These are phyloP conservation scores for Eurystomus glaucurus DNA, from an alignment of 2,797 vertebrate genomes.

Conservation along the genomic window DNA sequence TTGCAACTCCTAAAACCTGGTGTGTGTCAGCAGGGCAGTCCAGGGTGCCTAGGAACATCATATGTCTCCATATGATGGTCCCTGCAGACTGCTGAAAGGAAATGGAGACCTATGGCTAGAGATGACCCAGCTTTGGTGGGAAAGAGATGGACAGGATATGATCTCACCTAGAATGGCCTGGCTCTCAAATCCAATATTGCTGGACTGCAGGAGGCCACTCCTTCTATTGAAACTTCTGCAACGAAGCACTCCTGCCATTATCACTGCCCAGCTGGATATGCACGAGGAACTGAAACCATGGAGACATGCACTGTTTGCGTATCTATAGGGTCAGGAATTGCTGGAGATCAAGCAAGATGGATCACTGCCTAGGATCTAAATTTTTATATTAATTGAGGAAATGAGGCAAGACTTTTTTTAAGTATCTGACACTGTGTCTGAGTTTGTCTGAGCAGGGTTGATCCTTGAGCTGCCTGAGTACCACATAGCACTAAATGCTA, in stretches of 20 bases:
- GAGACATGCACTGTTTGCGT: rapidly evolving
- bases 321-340: not conserved
- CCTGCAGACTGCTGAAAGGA: not conserved
- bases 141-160: not conserved
- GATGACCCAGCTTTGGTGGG: not conserved
- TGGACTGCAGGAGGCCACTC: not conserved
- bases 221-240: not conserved
- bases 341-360: not conserved
- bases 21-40: not conserved
- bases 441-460: not conserved
- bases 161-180: not conserved
- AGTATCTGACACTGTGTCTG: not conserved
- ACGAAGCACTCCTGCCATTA: not conserved
- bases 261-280: not conserved
- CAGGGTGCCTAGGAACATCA: not conserved
- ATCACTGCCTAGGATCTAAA: not conserved
- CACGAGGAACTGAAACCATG: not conserved
- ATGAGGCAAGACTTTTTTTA: not conserved
- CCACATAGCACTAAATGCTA: rapidly evolving
- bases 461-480: not conserved
- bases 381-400: not conserved
- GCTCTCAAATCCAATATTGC: not conserved
- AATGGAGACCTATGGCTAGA: not conserved
- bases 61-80: rapidly evolving
- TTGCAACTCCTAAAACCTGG: not conserved